Conservation (phyloP, 2,888 invertebrate species). For the Protonemura montana region DNA sequence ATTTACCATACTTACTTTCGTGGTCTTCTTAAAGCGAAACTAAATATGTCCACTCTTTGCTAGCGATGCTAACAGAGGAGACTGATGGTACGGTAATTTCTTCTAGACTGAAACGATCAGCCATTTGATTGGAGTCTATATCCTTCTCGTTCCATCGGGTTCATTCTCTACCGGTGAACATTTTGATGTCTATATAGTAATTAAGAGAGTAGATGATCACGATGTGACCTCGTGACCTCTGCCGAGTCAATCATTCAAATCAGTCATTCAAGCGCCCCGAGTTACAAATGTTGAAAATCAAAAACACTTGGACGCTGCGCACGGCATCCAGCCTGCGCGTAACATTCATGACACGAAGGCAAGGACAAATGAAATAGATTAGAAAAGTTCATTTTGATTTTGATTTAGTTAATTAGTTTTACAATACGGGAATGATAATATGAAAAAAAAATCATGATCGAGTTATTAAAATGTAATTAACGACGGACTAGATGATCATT, state of each 20-base stretch:
- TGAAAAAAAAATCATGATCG: conserved; percentile 2
- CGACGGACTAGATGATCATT: neutral
- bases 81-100: too few species aligned
- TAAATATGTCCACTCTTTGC: neutral
- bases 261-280: conserved; percentile 32
- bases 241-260: conserved; percentile 28
- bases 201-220: conserved; percentile 27
- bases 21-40: neutral
- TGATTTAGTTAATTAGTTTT: conserved; percentile 3
- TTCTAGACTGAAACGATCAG: neutral
- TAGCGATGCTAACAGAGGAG: too few species aligned
- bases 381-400: neutral
- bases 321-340: neutral
- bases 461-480: conserved; percentile 3
- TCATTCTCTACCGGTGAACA: neutral
- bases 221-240: conserved; percentile 23
- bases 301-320: neutral
- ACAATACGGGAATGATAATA: neutral
- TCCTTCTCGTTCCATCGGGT: neutral
- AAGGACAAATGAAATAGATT: neutral
- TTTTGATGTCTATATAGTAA: conserved; percentile 37
- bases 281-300: conserved; percentile 16
- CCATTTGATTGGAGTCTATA: neutral
- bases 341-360: neutral
- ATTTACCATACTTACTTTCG: too few species aligned